Percentiles rank a stretch among this genome's conserved stretches.
Conservation (phyloP, 2,888 invertebrate genomes). For the Pollenia griseotomentosa region DNA sequence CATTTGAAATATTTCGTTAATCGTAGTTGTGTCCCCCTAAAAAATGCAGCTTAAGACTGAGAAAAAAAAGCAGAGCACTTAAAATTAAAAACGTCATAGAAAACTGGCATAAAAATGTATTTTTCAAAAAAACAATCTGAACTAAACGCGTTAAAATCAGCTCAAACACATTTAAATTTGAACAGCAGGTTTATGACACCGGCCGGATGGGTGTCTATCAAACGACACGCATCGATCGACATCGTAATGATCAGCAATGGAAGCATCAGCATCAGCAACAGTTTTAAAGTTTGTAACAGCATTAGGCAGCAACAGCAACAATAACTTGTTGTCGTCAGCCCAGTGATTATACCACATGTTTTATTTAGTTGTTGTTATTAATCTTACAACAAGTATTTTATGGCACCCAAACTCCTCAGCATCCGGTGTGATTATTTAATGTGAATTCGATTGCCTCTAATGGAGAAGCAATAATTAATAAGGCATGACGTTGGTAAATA, state of each 20-base stretch:
- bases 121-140: constrained; percentile 3
- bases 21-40: constrained; percentile 63
- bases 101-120: constrained; percentile 53
- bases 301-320: constrained; percentile 21
- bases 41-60: constrained; percentile 50
- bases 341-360: constrained; percentile 48
- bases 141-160: constrained; percentile 61
- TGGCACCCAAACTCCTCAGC: constrained; percentile 64
- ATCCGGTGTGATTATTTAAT: constrained; percentile 72
- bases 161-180: constrained; percentile 59
- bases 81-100: constrained; percentile 57
- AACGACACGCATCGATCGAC: constrained; percentile 72
- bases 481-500: constrained; percentile 43
- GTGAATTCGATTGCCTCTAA: constrained; percentile 66
- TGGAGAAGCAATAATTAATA: constrained; percentile 56
- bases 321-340: constrained; percentile 57
- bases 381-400: constrained; percentile 67
- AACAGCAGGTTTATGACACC: constrained; percentile 72
- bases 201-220: constrained; percentile 72
- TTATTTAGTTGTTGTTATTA: constrained; percentile 61
- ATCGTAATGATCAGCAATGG: constrained; percentile 52
- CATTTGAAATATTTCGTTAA: constrained; percentile 64
- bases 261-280: constrained; percentile 23
- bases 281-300: constrained; percentile 12
- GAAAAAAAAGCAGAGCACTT: constrained; percentile 63